Evolutionary conservation across 2,797 vertebrate genomes (phyloP).

Genomic region (Onychomys leucogaster): DNA sequence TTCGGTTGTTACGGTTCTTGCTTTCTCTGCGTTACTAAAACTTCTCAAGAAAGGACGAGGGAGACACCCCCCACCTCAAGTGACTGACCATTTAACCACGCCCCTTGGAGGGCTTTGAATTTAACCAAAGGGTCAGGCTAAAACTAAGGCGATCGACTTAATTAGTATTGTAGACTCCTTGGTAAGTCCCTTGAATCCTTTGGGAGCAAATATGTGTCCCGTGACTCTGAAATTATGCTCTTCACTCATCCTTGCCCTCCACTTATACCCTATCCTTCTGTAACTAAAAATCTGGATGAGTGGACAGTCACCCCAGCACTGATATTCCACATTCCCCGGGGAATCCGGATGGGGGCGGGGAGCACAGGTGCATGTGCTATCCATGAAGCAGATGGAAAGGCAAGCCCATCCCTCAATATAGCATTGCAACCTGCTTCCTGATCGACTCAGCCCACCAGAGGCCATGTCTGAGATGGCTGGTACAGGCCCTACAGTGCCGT

Average conservation of each 20-base stretch:
- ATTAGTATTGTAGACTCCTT: not conserved
- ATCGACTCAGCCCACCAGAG: not conserved
- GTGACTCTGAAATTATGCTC: not conserved
- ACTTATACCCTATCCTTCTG: not conserved
- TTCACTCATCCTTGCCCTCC: not conserved
- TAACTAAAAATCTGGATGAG: not conserved
- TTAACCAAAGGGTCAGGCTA: not conserved
- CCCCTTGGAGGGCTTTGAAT: not conserved
- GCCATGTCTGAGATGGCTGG: not conserved
- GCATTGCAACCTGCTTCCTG: not conserved
- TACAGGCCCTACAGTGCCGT: not conserved
- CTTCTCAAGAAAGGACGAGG: conserved; percentile 4
- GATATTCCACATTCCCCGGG: not conserved
- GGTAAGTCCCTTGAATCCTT: not conserved
- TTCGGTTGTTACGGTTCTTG: not conserved
- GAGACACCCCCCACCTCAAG: not conserved
- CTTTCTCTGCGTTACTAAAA: not conserved
- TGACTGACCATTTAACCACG: not conserved
- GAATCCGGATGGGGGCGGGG: not conserved
- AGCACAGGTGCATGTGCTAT: not conserved
- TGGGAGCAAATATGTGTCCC: not conserved
- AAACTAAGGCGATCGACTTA: not conserved
- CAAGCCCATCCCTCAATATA: not conserved
- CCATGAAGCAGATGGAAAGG: not conserved
- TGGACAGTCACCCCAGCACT: rapidly evolving